Evolutionary conservation across 2,113 vertebrate genomes (phyloP), one percentile per base, ranked within the genome.

Genomic region (Oryzias celebensis): DNA sequence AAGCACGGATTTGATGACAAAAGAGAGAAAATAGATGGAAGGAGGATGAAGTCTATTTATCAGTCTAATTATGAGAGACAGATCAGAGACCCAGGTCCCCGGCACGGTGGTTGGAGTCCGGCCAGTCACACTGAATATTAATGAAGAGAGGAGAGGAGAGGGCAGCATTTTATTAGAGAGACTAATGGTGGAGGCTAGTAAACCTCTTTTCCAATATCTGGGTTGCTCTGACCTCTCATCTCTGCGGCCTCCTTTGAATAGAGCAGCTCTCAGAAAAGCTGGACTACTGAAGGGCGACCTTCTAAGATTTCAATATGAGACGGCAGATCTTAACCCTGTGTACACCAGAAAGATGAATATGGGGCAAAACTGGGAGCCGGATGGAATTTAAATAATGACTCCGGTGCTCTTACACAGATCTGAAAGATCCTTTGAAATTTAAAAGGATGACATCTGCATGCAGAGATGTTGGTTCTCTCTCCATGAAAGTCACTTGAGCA

Each of bases 31-130:
- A 66, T 52, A 42, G 13, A 61, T 28, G 45, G 72, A 60, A 42
- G 43, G 7, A 51, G 24, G 43, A 59, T 74, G 65, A 50, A 52
- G 73, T 68, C 83, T 81, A 87, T 90, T 90, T 88, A 89, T 90
- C 83, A 89, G 81, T 83, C 73, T 89, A 89, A 90, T 90, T 91
- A 89, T 80, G 48, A 65, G 68, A 82, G 82, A 85, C 82, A 86
- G 78, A 84, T 78, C 79, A 71, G 79, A 78, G 71, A 75, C 75
- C 84, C 65, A 58, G 73, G 67, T 71, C 57, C 72, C 73, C 69
- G 69, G 78, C 77, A 63, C 61, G 77, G 79, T 75, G 55, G 66
- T 78, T 84, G 87, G 89, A 90, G 71, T 91, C 84, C 41, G 64
- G 73, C 70, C 62, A 56, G 48, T 72, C 45, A 48, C 28, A 28